phyloP scores from a whole-genome alignment of 2,888 invertebrate genomes.

The Pharmacophagus antenor region DNA sequence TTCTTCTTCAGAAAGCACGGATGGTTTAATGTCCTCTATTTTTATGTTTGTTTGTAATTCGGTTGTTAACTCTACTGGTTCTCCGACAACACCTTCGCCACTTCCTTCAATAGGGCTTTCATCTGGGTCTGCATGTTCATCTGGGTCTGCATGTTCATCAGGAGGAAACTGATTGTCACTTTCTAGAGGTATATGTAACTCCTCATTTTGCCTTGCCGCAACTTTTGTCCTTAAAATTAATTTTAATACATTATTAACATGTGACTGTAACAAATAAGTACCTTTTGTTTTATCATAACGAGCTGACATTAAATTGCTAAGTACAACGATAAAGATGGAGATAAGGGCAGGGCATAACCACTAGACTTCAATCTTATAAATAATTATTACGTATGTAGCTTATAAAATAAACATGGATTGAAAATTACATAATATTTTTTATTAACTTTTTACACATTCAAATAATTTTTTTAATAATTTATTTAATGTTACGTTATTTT shows the following conservation, averaged over 20 bases:
- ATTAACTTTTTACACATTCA: no score
- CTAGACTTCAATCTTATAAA: slow-evolving; percentile 38
- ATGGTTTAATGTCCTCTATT: slow-evolving; percentile 51
- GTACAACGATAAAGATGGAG: slow-evolving; percentile 65
- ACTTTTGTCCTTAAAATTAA: slow-evolving; percentile 39
- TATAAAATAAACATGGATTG: background rate
- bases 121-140: slow-evolving; percentile 43
- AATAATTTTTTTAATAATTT: no score
- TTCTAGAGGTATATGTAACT: slow-evolving; percentile 61
- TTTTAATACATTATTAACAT: slow-evolving; percentile 43
- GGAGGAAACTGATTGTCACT: slow-evolving; percentile 68
- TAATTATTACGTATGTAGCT: slow-evolving; percentile 35
- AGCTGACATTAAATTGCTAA: slow-evolving; percentile 67
- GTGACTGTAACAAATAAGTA: slow-evolving; percentile 55
- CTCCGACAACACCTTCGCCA: background rate
- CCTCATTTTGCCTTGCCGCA: slow-evolving; percentile 57
- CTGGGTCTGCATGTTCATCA: slow-evolving; percentile 52
- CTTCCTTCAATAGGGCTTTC: slow-evolving; percentile 31
- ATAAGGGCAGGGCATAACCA: slow-evolving; percentile 64
- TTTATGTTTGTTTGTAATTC: slow-evolving; percentile 40
- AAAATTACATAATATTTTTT: background rate
- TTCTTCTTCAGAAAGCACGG: slow-evolving; percentile 14
- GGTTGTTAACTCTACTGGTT: slow-evolving; percentile 35
- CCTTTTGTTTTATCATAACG: slow-evolving; percentile 57
- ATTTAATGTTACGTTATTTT: no score